Percentiles rank a stretch among this genome's conserved stretches.
phyloP scores from a whole-genome alignment of 2,113 vertebrate genomes.

The Sebastes schlegelii region DNA sequence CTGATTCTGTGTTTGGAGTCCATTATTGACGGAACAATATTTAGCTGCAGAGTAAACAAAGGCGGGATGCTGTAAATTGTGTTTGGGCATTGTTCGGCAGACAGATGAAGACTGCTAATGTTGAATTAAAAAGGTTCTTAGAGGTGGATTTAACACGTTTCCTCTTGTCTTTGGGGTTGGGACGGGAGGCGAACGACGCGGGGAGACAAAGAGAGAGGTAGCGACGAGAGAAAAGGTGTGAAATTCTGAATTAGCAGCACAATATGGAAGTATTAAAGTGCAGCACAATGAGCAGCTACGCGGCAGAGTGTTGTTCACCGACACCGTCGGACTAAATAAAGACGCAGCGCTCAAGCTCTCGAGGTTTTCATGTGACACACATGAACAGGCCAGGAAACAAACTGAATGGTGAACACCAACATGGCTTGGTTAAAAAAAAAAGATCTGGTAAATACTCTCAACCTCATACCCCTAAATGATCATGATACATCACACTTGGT shows the following conservation, averaged over 20 bases:
- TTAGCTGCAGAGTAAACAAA: slow-evolving; percentile 71
- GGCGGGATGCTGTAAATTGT: slow-evolving; percentile 62
- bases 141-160: slow-evolving; percentile 78
- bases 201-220: slow-evolving; percentile 67
- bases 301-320: slow-evolving; percentile 36
- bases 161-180: slow-evolving; percentile 66
- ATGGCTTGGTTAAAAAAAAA: slow-evolving; percentile 4
- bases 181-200: slow-evolving; percentile 35
- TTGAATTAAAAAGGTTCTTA: slow-evolving; percentile 75
- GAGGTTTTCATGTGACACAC: slow-evolving; percentile 25
- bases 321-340: slow-evolving; percentile 53
- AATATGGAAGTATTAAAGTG: slow-evolving; percentile 72
- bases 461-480: neutral
- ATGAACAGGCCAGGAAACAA: slow-evolving; percentile 26
- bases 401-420: neutral
- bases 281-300: slow-evolving; percentile 55
- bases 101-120: slow-evolving; percentile 78
- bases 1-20: slow-evolving; percentile 71
- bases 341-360: slow-evolving; percentile 13
- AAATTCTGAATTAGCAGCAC: slow-evolving; percentile 76
- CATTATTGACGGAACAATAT: slow-evolving; percentile 80
- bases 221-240: slow-evolving; percentile 74
- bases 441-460: neutral
- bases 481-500: neutral
- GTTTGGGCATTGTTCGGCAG: slow-evolving; percentile 67